Conservation (phyloP, 2,113 vertebrate genomes). For the Sinosuthora webbiana region DNA sequence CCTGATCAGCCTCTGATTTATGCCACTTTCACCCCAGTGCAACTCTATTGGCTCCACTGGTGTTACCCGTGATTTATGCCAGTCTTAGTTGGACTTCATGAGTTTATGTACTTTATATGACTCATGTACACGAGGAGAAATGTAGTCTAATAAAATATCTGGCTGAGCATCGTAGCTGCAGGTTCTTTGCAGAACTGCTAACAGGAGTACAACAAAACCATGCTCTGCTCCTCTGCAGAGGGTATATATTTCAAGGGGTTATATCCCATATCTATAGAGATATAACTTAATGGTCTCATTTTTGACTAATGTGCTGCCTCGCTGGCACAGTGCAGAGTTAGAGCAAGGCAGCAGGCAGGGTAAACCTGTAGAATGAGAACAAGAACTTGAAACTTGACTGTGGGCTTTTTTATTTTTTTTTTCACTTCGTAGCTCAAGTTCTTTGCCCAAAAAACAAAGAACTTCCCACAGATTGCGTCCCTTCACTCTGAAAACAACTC, state of each 20-base stretch:
- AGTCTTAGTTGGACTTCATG: constrained; percentile 30
- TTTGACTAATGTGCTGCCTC: neutral
- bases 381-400: neutral
- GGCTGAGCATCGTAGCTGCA: neutral
- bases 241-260: constrained; percentile 1
- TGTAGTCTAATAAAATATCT: constrained; percentile 48
- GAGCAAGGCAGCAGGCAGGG: neutral
- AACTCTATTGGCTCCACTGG: constrained; percentile 13
- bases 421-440: neutral
- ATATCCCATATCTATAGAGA: neutral
- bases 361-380: neutral
- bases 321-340: neutral
- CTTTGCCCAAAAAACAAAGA: neutral
- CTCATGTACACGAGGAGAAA: constrained; percentile 5
- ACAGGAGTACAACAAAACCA: neutral
- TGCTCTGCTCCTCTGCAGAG: constrained; percentile 1
- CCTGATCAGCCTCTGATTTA: constrained; percentile 62
- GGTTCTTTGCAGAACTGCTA: constrained; percentile 16
- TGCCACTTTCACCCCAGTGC: constrained; percentile 16
- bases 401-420: neutral
- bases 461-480: neutral
- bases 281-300: neutral
- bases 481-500: neutral
- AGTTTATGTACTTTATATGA: constrained; percentile 56
- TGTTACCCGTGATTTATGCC: constrained; percentile 43